These are phyloP conservation scores for Acanthosepion lycidas DNA, from an alignment of 2,888 invertebrate genomes.

Conservation along the genomic window DNA sequence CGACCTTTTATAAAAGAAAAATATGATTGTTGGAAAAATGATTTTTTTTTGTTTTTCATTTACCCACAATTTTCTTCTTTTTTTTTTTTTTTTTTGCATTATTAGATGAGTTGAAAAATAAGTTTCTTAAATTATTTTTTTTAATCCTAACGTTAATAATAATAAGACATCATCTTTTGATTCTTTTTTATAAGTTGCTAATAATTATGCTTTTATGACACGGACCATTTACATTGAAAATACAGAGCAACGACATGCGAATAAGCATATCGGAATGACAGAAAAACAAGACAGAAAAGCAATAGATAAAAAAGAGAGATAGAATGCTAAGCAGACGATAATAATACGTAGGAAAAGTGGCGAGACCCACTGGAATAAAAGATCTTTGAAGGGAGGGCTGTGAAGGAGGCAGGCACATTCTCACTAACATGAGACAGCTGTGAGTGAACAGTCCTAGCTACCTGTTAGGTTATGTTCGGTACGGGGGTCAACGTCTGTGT, in stretches of 20 bases:
- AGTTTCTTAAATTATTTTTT: too few relatives aligned
- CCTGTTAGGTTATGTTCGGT: neutral
- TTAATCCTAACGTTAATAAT: too few relatives aligned
- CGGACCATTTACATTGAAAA: neutral
- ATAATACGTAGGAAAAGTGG: neutral
- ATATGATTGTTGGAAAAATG: too few relatives aligned
- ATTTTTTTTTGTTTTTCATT: too few relatives aligned
- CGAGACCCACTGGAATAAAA: neutral
- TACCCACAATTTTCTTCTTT: too few relatives aligned
- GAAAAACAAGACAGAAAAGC: neutral
- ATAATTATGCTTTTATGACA: neutral
- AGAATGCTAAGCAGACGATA: neutral
- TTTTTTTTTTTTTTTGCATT: too few relatives aligned
- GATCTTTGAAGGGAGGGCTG: neutral
- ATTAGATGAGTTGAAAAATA: too few relatives aligned
- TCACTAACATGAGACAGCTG: slow-evolving; percentile 1
- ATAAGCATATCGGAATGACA: neutral
- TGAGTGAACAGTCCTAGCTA: neutral
- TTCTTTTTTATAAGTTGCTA: neutral
- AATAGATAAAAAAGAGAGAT: neutral
- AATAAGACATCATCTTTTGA: too few relatives aligned
- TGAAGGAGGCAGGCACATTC: neutral
- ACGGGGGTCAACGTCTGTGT: slow-evolving; percentile 33
- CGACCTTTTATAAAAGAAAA: too few relatives aligned
- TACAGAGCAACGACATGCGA: neutral